A percentile compares a stretch with the other conserved stretches of the same genome.
Conservation (phyloP, 1,140 invertebrate genomes). For the Eulimnadia texana region DNA sequence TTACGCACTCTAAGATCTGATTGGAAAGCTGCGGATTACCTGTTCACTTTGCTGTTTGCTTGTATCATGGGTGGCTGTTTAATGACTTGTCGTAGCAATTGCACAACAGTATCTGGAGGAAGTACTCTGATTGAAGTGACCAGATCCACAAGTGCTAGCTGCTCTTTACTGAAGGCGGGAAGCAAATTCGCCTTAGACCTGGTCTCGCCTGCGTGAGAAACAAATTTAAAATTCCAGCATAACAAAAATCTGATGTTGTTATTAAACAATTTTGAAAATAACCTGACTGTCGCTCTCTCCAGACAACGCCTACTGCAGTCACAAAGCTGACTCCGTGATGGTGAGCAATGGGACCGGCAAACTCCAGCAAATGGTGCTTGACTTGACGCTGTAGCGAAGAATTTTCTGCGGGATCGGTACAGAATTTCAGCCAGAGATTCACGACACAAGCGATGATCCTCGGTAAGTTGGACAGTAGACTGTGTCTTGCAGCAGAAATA, state of each 20-base stretch:
- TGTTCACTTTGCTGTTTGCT: background rate
- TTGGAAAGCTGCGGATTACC: background rate
- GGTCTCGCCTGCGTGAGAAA: conserved; percentile 20
- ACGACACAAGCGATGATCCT: conserved; percentile 64
- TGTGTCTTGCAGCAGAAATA: conserved; percentile 47
- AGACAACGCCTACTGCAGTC: conserved; percentile 71
- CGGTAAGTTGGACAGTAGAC: conserved; percentile 61
- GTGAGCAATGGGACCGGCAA: conserved; percentile 72
- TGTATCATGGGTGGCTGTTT: conserved; percentile 58
- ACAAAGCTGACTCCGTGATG: conserved; percentile 71
- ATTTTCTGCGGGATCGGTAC: conserved; percentile 39
- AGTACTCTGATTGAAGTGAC: conserved; percentile 67
- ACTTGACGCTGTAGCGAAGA: conserved; percentile 38
- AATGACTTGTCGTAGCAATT: conserved; percentile 65
- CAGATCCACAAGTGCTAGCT: conserved; percentile 61
- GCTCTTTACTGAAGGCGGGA: conserved; percentile 50
- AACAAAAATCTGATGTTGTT: conserved; percentile 40
- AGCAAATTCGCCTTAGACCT: conserved; percentile 32
- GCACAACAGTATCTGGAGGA: conserved; percentile 71
- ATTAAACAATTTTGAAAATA: conserved; percentile 25
- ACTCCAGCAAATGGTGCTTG: conserved; percentile 63
- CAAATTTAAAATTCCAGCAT: too few species aligned
- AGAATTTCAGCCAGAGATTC: conserved; percentile 50
- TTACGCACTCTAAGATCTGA: background rate
- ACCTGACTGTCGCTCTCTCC: conserved; percentile 51